Conservation (phyloP, 2,888 invertebrate genomes). For the Sepiola atlantica region DNA sequence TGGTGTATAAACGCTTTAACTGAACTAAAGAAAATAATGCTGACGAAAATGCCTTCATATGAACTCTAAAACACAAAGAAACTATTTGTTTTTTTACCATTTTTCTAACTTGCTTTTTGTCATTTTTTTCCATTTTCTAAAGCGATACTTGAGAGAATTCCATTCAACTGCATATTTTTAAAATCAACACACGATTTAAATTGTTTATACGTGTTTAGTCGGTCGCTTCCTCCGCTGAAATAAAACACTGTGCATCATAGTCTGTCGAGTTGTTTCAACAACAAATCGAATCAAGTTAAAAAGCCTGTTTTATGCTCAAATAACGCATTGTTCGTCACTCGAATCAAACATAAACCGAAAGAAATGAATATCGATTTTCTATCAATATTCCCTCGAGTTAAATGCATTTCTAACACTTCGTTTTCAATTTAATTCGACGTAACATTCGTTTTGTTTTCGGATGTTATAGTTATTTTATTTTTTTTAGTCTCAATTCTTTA, state of each 20-base stretch:
- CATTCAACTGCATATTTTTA: background rate
- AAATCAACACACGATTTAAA: background rate
- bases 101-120: background rate
- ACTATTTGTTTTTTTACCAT: background rate
- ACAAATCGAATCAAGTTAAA: background rate
- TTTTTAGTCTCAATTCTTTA: background rate
- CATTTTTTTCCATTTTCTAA: background rate
- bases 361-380: background rate
- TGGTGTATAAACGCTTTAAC: no score
- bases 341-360: background rate
- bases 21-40: background rate
- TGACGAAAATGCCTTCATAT: background rate
- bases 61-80: background rate
- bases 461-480: background rate
- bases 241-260: background rate
- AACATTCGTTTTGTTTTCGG: background rate
- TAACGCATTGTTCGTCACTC: slow-evolving; percentile 14
- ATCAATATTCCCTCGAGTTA: slow-evolving; percentile 8
- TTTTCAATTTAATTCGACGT: background rate
- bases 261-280: background rate
- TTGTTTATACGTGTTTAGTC: background rate
- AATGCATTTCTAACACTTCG: slow-evolving; percentile 4
- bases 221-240: background rate
- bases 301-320: background rate
- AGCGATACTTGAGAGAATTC: background rate